phyloP scores from a whole-genome alignment of 2,888 invertebrate species.

The Dione juno region DNA sequence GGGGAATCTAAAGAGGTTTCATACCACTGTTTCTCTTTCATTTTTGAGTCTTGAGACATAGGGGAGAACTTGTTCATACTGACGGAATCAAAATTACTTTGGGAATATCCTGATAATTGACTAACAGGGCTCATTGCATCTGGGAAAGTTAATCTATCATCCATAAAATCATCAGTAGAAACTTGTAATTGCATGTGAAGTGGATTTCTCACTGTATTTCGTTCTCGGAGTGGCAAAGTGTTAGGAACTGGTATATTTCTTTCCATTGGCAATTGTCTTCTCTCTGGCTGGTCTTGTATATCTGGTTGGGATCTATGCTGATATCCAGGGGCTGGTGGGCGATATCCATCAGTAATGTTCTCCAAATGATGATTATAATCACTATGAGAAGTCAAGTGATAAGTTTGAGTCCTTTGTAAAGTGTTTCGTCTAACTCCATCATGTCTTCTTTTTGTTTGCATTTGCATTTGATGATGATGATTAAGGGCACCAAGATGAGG shows the following conservation, averaged over 20 bases:
- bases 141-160: slow-evolving; percentile 65
- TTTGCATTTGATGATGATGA: slow-evolving; percentile 70
- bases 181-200: slow-evolving; percentile 74
- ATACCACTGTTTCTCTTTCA: slow-evolving; percentile 87
- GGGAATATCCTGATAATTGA: slow-evolving; percentile 72
- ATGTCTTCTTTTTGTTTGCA: slow-evolving; percentile 64
- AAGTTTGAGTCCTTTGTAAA: slow-evolving; percentile 78
- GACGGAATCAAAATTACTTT: slow-evolving; percentile 70
- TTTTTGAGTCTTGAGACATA: slow-evolving; percentile 71
- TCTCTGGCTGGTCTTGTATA: slow-evolving; percentile 67
- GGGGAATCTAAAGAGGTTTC: slow-evolving; percentile 87
- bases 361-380: slow-evolving; percentile 79
- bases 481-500: slow-evolving; percentile 71
- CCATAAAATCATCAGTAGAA: slow-evolving; percentile 72
- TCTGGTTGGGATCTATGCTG: slow-evolving; percentile 76
- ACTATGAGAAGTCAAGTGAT: slow-evolving; percentile 79
- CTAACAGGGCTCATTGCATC: slow-evolving; percentile 75
- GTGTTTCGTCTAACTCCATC: slow-evolving; percentile 73
- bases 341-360: slow-evolving; percentile 66
- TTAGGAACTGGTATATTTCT: slow-evolving; percentile 67
- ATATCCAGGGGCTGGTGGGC: slow-evolving; percentile 62
- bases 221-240: slow-evolving; percentile 72
- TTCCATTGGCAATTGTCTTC: slow-evolving; percentile 64
- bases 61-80: slow-evolving; percentile 76
- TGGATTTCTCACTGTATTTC: slow-evolving; percentile 68